Evolutionary conservation across 2,888 invertebrate genomes (phyloP).

Genomic region (Agrotis ipsilon): DNA sequence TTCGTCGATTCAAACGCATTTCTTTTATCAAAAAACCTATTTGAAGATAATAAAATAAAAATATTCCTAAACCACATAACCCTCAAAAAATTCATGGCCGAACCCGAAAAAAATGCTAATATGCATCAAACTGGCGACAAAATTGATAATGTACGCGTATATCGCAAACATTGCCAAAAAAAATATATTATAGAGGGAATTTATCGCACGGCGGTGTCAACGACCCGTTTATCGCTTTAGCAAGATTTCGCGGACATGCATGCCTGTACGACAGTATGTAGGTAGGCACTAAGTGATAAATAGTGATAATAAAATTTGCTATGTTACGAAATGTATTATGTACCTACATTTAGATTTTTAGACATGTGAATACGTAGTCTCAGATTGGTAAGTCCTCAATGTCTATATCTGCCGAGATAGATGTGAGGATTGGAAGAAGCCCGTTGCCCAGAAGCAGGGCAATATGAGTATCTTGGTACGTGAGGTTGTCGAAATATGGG

Average conservation of each 20-base stretch:
- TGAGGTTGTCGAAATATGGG: too few relatives aligned
- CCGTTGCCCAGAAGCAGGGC: background rate
- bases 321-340: slow-evolving; percentile 59
- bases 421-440: background rate
- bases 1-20: background rate
- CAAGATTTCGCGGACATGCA: slow-evolving; percentile 80
- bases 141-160: slow-evolving; percentile 56
- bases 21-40: background rate
- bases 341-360: slow-evolving; percentile 11
- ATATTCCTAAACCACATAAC: background rate
- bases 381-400: background rate
- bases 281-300: slow-evolving; percentile 68
- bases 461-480: background rate
- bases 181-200: slow-evolving; percentile 72
- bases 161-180: slow-evolving; percentile 70
- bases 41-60: slow-evolving; percentile 7
- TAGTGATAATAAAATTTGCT: slow-evolving; percentile 69
- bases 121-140: slow-evolving; percentile 60
- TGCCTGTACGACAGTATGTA: slow-evolving; percentile 64
- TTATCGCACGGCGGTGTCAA: slow-evolving; percentile 81
- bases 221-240: slow-evolving; percentile 85
- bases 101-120: slow-evolving; percentile 47
- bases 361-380: background rate
- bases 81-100: slow-evolving; percentile 28
- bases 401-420: too few relatives aligned